phyloP scores from a whole-genome alignment of 2,113 vertebrate genomes.

The Vombatus ursinus region DNA sequence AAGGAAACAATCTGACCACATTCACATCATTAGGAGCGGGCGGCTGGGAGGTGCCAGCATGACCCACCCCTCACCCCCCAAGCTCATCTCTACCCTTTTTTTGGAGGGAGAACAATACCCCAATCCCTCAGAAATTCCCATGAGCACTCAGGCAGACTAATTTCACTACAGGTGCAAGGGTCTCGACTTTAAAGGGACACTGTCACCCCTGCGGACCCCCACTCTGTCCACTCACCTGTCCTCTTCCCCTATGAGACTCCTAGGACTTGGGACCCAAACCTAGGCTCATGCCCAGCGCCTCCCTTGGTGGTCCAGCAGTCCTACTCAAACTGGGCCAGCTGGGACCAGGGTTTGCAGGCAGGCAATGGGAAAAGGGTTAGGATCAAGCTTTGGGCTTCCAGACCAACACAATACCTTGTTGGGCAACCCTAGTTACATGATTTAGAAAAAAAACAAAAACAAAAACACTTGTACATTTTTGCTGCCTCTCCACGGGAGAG shows the following conservation, averaged over 20 bases:
- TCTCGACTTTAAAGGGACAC: constrained; percentile 76
- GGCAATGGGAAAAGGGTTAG: neutral
- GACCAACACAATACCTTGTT: neutral
- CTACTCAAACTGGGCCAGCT: neutral
- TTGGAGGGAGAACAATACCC: neutral
- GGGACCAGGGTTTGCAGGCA: neutral
- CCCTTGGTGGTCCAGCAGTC: neutral
- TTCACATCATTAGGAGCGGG: constrained; percentile 71
- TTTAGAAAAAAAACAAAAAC: neutral
- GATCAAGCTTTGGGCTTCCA: neutral
- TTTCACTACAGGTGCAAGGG: constrained; percentile 15
- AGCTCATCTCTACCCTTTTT: neutral
- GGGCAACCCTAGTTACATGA: neutral
- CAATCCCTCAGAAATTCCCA: neutral
- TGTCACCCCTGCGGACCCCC: constrained; percentile 54
- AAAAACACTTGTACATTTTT: neutral
- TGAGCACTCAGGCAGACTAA: constrained; percentile 71
- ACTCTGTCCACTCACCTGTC: neutral
- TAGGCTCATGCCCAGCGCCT: neutral
- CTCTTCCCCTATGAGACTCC: neutral
- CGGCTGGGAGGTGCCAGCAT: constrained; percentile 63
- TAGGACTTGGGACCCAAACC: neutral
- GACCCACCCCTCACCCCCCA: constrained; percentile 43
- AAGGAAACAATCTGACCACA: constrained; percentile 41
- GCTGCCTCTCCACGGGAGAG: neutral